Base-by-base conservation (phyloP, 2,797 vertebrate genomes). In the Rhabdomys pumilio region DNA sequence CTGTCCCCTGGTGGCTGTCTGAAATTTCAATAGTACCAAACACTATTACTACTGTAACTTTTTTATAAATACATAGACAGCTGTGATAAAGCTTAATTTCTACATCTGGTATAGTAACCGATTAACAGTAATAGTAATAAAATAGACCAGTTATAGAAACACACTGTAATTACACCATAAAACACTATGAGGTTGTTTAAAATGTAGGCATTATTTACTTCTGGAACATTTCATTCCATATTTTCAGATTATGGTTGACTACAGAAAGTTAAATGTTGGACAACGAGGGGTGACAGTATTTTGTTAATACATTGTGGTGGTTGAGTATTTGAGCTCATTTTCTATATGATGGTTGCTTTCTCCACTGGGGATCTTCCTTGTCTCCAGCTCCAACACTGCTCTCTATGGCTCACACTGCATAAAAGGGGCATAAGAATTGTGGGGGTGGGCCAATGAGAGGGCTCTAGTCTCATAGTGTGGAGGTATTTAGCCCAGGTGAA, bases 321-420 rank as follows among this genome's bases (percentile, higher is more conserved):
- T 6, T 59, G n/a, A 76, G 1, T 9, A 41, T 11, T 2, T 55
- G 6, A 11, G 15, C 11, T 8, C 55, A 84, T 55, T 81, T n/a
- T 22, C 1, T 26, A 10, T 15, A 22, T 34, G 6, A 47, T 11
- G 61, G 82, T 5, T 22, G 34, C 8, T 3, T n/a, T 80, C 31
- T 80, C 67, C 63, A 8, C 0, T 13, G 7, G 57, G 10, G 61
- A 9, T 31, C 19, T 7, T 50, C 47, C 24, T 69, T 3, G 0
- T 59, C 31, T 50, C 3, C 6, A 75, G 59, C 47, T 19, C 26
- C 24, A 24, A 29, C 24, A 50, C 26, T 41, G n/a, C 8, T 44
- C 17, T 79, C 7, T 6, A 0, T 59, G 55, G 69, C 0, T 1
- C 44, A 44, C 53, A 41, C 2, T 0, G 0, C 0, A 29, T 57